These are phyloP conservation scores for Danionella cerebrum DNA, from an alignment of 2,113 vertebrate species.

Conservation along the genomic window DNA sequence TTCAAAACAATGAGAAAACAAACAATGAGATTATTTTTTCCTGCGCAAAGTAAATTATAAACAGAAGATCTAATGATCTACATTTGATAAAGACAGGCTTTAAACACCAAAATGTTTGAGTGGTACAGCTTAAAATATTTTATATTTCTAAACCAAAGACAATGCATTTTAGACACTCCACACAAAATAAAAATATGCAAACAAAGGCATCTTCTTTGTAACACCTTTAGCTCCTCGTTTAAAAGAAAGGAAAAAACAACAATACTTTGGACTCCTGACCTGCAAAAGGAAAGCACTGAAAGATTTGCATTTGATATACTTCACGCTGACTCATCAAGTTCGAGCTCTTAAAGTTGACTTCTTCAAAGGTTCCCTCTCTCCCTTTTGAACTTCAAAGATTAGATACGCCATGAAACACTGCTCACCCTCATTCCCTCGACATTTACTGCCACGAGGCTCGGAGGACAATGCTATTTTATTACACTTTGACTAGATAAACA, in stretches of 20 bases:
- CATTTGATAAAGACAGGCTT: no score
- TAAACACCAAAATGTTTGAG: no score
- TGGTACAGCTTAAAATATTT: no score
- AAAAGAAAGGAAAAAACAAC: background rate
- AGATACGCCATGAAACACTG: background rate
- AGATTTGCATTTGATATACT: background rate
- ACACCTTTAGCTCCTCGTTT: no score
- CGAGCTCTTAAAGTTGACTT: background rate
- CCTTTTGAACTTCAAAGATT: slow-evolving; percentile 6
- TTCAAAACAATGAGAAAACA: no score
- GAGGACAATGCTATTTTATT: background rate
- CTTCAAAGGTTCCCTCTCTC: background rate
- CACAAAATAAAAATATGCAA: background rate
- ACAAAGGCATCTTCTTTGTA: no score
- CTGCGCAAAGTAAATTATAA: no score
- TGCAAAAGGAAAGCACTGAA: background rate
- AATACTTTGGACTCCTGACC: background rate
- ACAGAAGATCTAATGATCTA: no score
- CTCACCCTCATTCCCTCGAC: background rate
- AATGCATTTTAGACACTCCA: no score
- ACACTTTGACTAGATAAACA: no score
- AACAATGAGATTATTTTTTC: no score
- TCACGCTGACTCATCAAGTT: background rate
- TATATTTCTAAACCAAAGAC: no score
- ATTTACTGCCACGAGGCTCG: background rate